phyloP scores from a whole-genome alignment of 2,113 vertebrate genomes.

The Oreotrochilus melanogaster region DNA sequence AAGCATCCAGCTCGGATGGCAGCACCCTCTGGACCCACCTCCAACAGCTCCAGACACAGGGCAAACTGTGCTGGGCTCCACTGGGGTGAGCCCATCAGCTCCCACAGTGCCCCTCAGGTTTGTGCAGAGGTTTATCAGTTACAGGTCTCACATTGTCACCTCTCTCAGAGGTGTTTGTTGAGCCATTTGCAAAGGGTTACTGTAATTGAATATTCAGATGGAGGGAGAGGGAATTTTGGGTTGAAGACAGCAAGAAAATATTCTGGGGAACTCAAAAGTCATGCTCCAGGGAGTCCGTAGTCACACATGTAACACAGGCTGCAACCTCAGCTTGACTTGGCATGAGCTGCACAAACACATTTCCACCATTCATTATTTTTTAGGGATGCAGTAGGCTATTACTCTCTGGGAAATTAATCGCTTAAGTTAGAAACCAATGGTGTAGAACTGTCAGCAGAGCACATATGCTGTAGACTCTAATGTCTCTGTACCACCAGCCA shows the following conservation, averaged over 20 bases:
- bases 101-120: background rate
- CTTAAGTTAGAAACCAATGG: background rate
- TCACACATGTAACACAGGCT: accelerated
- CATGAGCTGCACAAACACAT: background rate
- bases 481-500: background rate
- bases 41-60: background rate
- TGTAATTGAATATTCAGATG: background rate
- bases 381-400: background rate
- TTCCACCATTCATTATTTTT: background rate
- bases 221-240: accelerated
- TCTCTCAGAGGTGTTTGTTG: background rate
- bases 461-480: background rate
- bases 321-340: background rate
- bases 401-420: background rate
- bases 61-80: background rate
- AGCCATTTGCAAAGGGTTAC: background rate
- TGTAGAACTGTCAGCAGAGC: background rate
- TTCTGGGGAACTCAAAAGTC: background rate
- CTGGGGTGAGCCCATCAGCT: background rate
- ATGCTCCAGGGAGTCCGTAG: background rate
- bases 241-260: background rate
- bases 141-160: background rate
- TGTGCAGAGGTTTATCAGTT: background rate
- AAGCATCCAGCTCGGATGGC: background rate
- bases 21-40: background rate